Evolutionary conservation across 2,888 invertebrate species (phyloP).

Genomic region (Erebia palarica): DNA sequence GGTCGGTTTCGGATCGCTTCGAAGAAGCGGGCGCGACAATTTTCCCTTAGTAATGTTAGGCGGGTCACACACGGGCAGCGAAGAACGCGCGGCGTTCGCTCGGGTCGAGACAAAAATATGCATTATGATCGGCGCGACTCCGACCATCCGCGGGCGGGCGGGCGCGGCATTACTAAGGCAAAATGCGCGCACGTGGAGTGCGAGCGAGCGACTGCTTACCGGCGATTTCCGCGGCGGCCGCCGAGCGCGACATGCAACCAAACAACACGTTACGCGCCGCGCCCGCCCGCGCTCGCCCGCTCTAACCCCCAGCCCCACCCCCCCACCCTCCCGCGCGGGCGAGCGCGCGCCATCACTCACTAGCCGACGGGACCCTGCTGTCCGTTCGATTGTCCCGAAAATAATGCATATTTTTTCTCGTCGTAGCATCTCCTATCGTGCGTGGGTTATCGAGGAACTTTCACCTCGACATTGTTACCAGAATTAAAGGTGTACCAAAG

Average conservation of each 20-base stretch:
- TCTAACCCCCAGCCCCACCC: too few species aligned
- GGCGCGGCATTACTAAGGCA: slow-evolving; percentile 76
- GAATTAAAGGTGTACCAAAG: neutral
- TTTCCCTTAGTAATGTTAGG: slow-evolving; percentile 80
- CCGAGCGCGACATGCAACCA: slow-evolving; percentile 69
- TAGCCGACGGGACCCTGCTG: slow-evolving; percentile 16
- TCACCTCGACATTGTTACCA: neutral
- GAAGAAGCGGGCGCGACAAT: slow-evolving; percentile 67
- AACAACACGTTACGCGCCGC: slow-evolving; percentile 52
- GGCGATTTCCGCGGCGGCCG: slow-evolving; percentile 54
- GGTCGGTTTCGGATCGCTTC: slow-evolving; percentile 56
- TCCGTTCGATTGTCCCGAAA: slow-evolving; percentile 43
- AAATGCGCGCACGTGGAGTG: slow-evolving; percentile 63
- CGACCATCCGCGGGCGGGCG: slow-evolving; percentile 38
- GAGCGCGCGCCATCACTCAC: slow-evolving; percentile 13
- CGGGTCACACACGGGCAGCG: slow-evolving; percentile 44
- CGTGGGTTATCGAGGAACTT: neutral
- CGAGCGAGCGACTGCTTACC: slow-evolving; percentile 60
- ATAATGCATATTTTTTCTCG: slow-evolving; percentile 78
- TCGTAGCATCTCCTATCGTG: slow-evolving; percentile 23
- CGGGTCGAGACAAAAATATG: slow-evolving; percentile 74
- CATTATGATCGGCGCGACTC: slow-evolving; percentile 60
- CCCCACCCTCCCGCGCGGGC: neutral
- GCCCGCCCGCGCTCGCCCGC: slow-evolving; percentile 19
- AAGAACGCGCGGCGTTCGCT: slow-evolving; percentile 49